Base-by-base conservation (phyloP, 2,888 invertebrate species). In the Agrochola macilenta region DNA sequence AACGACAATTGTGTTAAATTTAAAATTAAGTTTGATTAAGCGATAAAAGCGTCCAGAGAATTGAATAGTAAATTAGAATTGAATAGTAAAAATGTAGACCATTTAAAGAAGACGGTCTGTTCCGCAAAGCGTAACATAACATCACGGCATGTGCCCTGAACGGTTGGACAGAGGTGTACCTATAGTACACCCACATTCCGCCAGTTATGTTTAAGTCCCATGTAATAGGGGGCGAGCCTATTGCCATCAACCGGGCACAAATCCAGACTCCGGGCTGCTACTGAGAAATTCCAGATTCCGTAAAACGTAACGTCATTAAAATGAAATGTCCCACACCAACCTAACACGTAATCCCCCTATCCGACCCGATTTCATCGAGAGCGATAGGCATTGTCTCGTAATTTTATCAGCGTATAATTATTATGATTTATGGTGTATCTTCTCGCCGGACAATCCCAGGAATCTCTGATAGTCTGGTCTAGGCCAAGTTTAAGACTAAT, bases 401-500 rank as follows among this genome's bases (percentile, higher is more conserved):
- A 79, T 75, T 82, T 86, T 87, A 88, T 81, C 81, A 74, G 69
- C 39, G 73, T 60, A 71, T 64, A 79, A 81, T 87, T 78, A 82
- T 84, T 89, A 81, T 83, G 69, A 87, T 85, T 85, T 76, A 85
- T 85, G 72, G 12, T 46, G 81, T 75, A 69, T 79, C 70, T 72
- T 70, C 39, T 46, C 30, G 30, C 39, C 30, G 35, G 66, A 84
- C 61, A 69, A 69, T 84, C 78, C 69, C 74, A 71, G 78, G 78
- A 85, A 85, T 70, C 30, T 64, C 52, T 69, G 61, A 65, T 69
- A 35, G 68, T 60, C 26, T 14, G 8, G 58, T 58, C 43, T 54
- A 63, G 63, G 65, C 70, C 35, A 61, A 52, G 69, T 69, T 69
- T 57, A 46, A 63, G 60, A 61, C 58, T 78, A 72, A 82, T 82